These are phyloP conservation scores for Mandrillus leucophaeus DNA, from an alignment of 2,113 vertebrate species.

Conservation along the genomic window DNA sequence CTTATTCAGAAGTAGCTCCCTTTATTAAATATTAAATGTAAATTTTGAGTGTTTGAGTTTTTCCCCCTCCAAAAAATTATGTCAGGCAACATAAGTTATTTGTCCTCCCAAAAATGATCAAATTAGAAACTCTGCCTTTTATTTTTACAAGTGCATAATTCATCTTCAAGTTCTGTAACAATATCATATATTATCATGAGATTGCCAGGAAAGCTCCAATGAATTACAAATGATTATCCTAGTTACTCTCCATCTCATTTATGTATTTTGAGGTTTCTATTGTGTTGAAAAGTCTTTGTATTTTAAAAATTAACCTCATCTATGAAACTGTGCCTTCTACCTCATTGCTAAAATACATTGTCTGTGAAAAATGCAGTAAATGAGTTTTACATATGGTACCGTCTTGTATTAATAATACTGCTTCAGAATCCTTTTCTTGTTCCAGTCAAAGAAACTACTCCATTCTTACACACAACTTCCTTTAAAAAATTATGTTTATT, in stretches of 20 bases:
- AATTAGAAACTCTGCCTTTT: background rate
- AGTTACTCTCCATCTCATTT: background rate
- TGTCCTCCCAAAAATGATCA: background rate
- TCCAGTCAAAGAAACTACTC: background rate
- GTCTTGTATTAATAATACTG: background rate
- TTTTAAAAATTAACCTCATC: background rate
- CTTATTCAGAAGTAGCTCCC: background rate
- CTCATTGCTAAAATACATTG: background rate
- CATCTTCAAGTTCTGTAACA: background rate
- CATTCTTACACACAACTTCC: background rate
- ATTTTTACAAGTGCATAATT: slow-evolving; percentile 3
- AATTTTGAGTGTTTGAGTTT: background rate
- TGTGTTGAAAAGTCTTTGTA: background rate
- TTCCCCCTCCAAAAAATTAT: background rate
- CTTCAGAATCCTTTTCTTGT: background rate
- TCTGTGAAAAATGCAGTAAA: background rate
- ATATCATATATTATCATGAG: background rate
- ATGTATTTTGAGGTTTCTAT: background rate
- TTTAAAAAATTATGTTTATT: background rate
- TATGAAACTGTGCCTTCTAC: background rate
- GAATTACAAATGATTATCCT: background rate
- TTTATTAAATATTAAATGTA: background rate
- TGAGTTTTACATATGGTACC: background rate
- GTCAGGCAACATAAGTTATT: background rate
- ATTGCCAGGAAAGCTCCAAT: background rate